phyloP scores from a whole-genome alignment of 2,888 invertebrate species.

The Leptopilina syphax region DNA sequence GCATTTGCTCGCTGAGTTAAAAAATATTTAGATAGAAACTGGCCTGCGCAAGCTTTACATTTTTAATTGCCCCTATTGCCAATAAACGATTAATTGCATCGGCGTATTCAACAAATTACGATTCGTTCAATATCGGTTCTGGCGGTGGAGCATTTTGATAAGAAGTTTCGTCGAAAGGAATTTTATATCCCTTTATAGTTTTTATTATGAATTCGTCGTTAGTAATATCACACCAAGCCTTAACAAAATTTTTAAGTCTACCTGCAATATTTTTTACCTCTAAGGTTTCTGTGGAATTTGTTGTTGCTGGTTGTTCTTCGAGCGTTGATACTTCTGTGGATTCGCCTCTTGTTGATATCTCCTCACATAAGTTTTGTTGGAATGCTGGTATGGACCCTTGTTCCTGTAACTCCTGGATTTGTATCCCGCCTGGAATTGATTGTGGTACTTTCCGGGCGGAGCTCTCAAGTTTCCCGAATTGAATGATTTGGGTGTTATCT shows the following conservation, averaged over 20 bases:
- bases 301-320: constrained; percentile 3
- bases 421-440: constrained; percentile 45
- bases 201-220: constrained; percentile 34
- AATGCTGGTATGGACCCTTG: not conserved
- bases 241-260: constrained; percentile 20
- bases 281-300: constrained; percentile 20
- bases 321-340: not conserved
- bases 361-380: not conserved
- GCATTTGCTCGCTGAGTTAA: constrained; percentile 32
- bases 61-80: constrained; percentile 33
- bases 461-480: constrained; percentile 15
- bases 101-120: constrained; percentile 1
- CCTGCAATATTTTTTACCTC: constrained; percentile 32
- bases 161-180: constrained; percentile 1
- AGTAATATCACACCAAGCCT: constrained; percentile 24
- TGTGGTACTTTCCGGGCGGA: constrained; percentile 12
- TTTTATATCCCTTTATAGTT: constrained; percentile 39
- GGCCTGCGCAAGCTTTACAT: constrained; percentile 14
- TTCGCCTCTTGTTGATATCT: not conserved
- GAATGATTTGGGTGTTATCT: constrained; percentile 25
- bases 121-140: not conserved
- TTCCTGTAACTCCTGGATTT: constrained; percentile 38
- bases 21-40: constrained; percentile 46
- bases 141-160: constrained; percentile 4
- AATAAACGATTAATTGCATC: constrained; percentile 14